Base-by-base conservation (phyloP, 2,113 vertebrate genomes). In the Carettochelys insculpta region DNA sequence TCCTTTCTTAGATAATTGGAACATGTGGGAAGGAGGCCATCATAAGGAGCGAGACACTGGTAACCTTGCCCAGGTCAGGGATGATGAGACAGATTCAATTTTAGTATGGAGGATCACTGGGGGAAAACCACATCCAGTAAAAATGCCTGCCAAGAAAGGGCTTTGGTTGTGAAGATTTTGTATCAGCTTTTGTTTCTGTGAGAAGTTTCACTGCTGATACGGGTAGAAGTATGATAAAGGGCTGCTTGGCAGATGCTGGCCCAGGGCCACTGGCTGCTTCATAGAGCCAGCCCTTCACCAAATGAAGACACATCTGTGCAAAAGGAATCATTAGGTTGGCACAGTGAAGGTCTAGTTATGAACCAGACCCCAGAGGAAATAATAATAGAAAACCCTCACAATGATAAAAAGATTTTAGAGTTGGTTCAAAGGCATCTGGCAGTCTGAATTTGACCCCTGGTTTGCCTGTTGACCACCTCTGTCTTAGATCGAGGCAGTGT, bases 191-290 rank as follows among this genome's bases (percentile, higher is more conserved):
- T 75, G 41, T 75, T 94, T 93, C 38, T 81, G 75, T 86, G 71
- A 61, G 79, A 90, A 38, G 8, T 51, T 88, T 31, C 83, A 93
- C 25, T 51, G n/a, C 51, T 51, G 47, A 31, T 94, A 83, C 73
- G 6, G 43, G 41, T 8, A 90, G 53, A 92, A 89, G 48, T 4
- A 92, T 78, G 88, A 89, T 12, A 82, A 83, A 93, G 3, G 48
- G 87, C 38, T 78, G 94, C 61, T 19, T 92, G 85, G 51, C 93
- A 92, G 54, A 87, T 93, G 82, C 51, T n/a, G 31, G 24, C 80
- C 51, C 77, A 76, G 80, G 54, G 51, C n/a, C 56, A 29, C 61
- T 25, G 51, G 77, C 87, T 86, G 20, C 86, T 94, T 50, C 56
- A 83, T 45, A 77, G 24, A 6, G 80, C 41, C 45, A 25, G 6